These are phyloP conservation scores for Cyphomyrmex costatus DNA, from an alignment of 1,140 invertebrate genomes.

Conservation along the genomic window DNA sequence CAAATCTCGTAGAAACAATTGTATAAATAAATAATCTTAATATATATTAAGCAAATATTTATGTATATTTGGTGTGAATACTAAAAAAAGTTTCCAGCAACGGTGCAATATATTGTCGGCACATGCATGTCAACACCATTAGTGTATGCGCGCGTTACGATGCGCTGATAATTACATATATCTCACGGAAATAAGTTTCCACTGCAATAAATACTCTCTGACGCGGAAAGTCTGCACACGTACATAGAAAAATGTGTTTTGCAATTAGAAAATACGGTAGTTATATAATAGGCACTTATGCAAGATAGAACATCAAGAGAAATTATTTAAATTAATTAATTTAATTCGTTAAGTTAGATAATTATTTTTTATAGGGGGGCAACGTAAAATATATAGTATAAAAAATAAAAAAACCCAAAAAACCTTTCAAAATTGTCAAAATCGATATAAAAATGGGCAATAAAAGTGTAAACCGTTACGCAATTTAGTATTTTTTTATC, in stretches of 20 bases:
- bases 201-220: constrained; percentile 29
- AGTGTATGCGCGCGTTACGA: background rate
- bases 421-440: no score
- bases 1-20: background rate
- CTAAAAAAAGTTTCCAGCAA: background rate
- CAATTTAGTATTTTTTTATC: no score
- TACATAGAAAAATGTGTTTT: background rate
- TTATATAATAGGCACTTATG: constrained; percentile 26
- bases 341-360: constrained; percentile 10
- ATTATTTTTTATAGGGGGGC: background rate
- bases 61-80: background rate
- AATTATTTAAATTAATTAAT: background rate
- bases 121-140: background rate
- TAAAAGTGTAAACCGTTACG: no score
- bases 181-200: constrained; percentile 43
- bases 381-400: no score
- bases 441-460: no score
- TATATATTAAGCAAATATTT: no score
- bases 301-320: background rate
- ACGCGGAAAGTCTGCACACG: background rate
- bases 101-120: background rate
- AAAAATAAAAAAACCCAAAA: no score
- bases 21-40: background rate
- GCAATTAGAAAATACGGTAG: background rate
- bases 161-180: constrained; percentile 43